These are phyloP conservation scores for Danio rerio DNA, from an alignment of 2,113 vertebrate genomes.

Conservation along the genomic window GRCz12tu NC_133176.1:6315501-6316000, in stretches of 20 bases:
- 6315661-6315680: conserved; percentile 17
- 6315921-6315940: too few relatives aligned
- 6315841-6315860: neutral
- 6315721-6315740: too few relatives aligned
- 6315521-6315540: conserved; percentile 6
- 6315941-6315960: too few relatives aligned
- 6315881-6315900: too few relatives aligned
- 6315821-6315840: conserved; percentile 2
- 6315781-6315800: conserved; percentile 10
- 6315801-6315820: conserved; percentile 13
- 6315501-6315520: conserved; percentile 23
- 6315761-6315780: conserved; percentile 11
- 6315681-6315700: neutral
- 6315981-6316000: too few relatives aligned
- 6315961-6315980: too few relatives aligned
- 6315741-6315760: neutral
- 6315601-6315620: conserved; percentile 23
- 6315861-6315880: neutral
- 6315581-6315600: conserved; percentile 24
- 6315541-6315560: conserved; percentile 4
- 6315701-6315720: neutral
- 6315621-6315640: conserved; percentile 12
- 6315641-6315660: conserved; percentile 34
- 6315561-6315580: conserved; percentile 2
- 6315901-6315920: too few relatives aligned